Percentiles rank a stretch among this genome's conserved stretches.
Conservation (phyloP, 2,113 vertebrate species). For the Ochotona princeps region DNA sequence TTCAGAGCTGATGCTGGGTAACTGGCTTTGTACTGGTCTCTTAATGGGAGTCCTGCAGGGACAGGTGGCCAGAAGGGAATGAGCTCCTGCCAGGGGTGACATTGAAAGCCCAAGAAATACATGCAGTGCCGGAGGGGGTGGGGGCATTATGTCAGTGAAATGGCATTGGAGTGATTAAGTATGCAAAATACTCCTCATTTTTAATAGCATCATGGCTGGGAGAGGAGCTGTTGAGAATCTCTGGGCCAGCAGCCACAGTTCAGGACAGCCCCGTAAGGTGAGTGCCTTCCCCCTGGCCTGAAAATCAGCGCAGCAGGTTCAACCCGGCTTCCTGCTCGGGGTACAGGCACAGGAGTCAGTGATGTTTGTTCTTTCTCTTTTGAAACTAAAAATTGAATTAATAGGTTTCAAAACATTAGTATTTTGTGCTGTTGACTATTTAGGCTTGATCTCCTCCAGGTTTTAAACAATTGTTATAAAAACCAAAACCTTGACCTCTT, state of each 20-base stretch:
- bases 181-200: constrained; percentile 72
- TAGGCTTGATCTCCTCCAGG: constrained; percentile 25
- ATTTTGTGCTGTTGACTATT: constrained; percentile 17
- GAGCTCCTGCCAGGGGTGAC: constrained; percentile 29
- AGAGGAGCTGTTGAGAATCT: constrained; percentile 57
- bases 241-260: not conserved
- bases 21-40: constrained; percentile 47
- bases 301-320: not conserved
- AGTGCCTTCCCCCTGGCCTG: not conserved
- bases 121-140: constrained; percentile 40
- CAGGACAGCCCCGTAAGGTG: not conserved
- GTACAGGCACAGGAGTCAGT: not conserved
- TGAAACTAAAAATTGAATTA: not conserved
- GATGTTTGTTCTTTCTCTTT: not conserved
- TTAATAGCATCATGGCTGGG: constrained; percentile 70
- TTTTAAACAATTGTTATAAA: not conserved
- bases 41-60: constrained; percentile 57
- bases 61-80: constrained; percentile 5
- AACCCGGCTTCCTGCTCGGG: rapidly evolving
- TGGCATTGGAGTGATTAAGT: constrained; percentile 78
- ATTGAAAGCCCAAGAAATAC: not conserved
- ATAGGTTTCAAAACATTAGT: not conserved
- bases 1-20: not conserved
- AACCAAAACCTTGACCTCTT: too few species aligned
- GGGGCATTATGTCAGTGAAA: constrained; percentile 70